These are phyloP conservation scores for Synergus umbraculus DNA, from an alignment of 2,888 invertebrate species.

Conservation along the genomic window DNA sequence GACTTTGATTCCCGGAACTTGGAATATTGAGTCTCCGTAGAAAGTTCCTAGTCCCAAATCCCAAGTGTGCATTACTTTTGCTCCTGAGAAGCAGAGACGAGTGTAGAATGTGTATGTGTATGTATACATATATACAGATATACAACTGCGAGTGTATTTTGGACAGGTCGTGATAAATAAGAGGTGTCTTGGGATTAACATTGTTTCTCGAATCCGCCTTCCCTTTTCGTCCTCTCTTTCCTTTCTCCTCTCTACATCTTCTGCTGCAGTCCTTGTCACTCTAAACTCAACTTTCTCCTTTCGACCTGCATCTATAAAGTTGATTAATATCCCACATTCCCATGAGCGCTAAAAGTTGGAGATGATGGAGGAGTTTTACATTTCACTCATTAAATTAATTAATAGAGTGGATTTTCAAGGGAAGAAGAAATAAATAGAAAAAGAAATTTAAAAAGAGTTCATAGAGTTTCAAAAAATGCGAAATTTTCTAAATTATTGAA, in stretches of 20 bases:
- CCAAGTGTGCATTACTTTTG: slow-evolving; percentile 14
- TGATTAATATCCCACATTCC: background rate
- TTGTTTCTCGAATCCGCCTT: slow-evolving; percentile 25
- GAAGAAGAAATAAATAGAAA: too few relatives aligned
- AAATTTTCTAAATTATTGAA: too few relatives aligned
- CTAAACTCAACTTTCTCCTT: background rate
- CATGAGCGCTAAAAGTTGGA: slow-evolving; percentile 1
- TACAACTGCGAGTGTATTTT: slow-evolving; percentile 37
- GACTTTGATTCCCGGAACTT: slow-evolving; percentile 6
- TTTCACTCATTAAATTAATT: background rate
- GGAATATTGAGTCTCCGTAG: background rate
- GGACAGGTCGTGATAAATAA: slow-evolving; percentile 60
- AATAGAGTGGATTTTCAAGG: background rate
- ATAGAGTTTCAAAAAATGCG: too few relatives aligned
- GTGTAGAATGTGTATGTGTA: background rate
- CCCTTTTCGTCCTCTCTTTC: background rate
- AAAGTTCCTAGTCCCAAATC: background rate
- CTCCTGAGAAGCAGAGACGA: background rate
- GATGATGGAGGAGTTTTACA: background rate
- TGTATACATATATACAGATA: background rate
- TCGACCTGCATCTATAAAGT: slow-evolving; percentile 1
- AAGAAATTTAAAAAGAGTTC: too few relatives aligned
- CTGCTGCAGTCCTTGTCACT: background rate
- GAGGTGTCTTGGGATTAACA: slow-evolving; percentile 60
- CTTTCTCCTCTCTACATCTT: background rate